phyloP scores from a whole-genome alignment of 2,797 vertebrate genomes.

The Todus mexicanus region DNA sequence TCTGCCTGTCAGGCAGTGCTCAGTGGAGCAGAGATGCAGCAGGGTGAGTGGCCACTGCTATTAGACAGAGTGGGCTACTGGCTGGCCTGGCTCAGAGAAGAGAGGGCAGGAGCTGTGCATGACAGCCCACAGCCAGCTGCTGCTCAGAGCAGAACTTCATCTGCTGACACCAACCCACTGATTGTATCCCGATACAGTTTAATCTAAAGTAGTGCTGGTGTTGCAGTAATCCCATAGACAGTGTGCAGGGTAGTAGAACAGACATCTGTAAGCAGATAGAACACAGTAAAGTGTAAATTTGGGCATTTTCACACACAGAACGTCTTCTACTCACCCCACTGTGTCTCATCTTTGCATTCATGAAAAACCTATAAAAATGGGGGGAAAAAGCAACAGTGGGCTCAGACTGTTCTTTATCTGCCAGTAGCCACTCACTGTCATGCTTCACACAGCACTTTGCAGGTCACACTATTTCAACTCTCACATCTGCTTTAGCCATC shows the following conservation, averaged over 20 bases:
- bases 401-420: neutral
- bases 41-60: neutral
- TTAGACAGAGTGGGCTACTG: neutral
- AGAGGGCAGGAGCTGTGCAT: neutral
- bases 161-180: neutral
- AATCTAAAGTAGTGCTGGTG: neutral
- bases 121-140: neutral
- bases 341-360: neutral
- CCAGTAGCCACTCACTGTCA: neutral
- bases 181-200: neutral
- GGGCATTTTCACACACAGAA: neutral
- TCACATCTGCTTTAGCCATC: neutral
- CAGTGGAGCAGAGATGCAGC: conserved; percentile 3
- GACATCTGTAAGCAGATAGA: neutral
- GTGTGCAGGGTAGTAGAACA: neutral
- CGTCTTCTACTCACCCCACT: neutral
- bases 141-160: neutral
- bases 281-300: neutral
- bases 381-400: neutral
- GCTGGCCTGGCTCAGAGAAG: neutral
- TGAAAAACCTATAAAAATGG: neutral
- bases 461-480: neutral
- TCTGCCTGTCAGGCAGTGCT: neutral
- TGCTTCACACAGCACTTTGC: neutral
- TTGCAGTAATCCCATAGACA: neutral